Conservation (phyloP, 1,140 invertebrate species). For the Hyposmocoma kahamanoa region DNA sequence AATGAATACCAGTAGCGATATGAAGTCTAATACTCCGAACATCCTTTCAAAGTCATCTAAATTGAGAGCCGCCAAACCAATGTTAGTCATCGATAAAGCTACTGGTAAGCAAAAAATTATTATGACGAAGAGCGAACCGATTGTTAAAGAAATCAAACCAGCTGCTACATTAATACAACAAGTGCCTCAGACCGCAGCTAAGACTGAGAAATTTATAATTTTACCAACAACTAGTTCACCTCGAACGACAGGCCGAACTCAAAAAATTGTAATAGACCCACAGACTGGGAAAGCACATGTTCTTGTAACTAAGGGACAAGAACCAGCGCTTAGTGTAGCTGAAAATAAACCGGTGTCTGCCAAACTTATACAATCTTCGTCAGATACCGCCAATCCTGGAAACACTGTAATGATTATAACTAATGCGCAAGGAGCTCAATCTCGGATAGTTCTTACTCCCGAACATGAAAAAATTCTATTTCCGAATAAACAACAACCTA, state of each 20-base stretch:
- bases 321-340: constrained; percentile 19
- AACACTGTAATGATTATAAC: constrained; percentile 77
- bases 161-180: constrained; percentile 31
- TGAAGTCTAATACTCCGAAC: constrained; percentile 62
- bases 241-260: constrained; percentile 38
- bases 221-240: constrained; percentile 70
- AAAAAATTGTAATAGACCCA: constrained; percentile 67
- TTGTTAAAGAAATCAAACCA: constrained; percentile 53
- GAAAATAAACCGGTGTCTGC: constrained; percentile 66
- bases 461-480: constrained; percentile 75
- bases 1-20: constrained; percentile 49
- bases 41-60: constrained; percentile 70
- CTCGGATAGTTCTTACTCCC: constrained; percentile 73
- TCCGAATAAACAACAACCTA: constrained; percentile 59
- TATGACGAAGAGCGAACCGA: constrained; percentile 46
- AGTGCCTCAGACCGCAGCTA: constrained; percentile 45
- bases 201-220: constrained; percentile 77
- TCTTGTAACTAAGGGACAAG: constrained; percentile 39
- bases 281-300: constrained; percentile 65
- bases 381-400: constrained; percentile 38
- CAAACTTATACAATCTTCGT: constrained; percentile 54
- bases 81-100: constrained; percentile 63
- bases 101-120: constrained; percentile 67
- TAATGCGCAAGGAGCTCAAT: constrained; percentile 74
- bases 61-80: constrained; percentile 54